Percentiles rank a stretch among this genome's conserved stretches.
These are phyloP conservation scores for Oryzias javanicus DNA, from an alignment of 2,113 vertebrate species.

Conservation along the genomic window DNA sequence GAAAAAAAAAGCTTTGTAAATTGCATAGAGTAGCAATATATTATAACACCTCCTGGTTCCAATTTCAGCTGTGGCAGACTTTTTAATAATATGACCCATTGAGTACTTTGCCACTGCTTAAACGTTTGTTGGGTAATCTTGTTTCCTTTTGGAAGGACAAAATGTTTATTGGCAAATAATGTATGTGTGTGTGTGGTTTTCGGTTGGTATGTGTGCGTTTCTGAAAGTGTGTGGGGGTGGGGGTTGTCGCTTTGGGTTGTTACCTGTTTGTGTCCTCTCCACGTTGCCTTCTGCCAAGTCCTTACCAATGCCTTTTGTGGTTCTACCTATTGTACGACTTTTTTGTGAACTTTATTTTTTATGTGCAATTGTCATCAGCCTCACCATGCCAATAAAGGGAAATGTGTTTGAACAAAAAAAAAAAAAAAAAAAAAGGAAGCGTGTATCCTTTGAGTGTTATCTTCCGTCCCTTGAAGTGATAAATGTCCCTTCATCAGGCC, in stretches of 20 bases:
- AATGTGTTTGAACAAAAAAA: constrained; percentile 88
- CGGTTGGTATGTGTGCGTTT: constrained; percentile 38
- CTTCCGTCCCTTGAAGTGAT: constrained; percentile 30
- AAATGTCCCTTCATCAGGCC: constrained; percentile 37
- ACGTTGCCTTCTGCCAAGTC: constrained; percentile 91
- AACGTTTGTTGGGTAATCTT: constrained; percentile 83
- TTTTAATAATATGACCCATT: constrained; percentile 87
- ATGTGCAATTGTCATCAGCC: constrained; percentile 98
- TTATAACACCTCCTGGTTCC: constrained; percentile 88
- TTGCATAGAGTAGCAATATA: constrained; percentile 97
- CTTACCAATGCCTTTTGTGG: constrained; percentile 93
- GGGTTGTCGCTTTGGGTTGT: constrained; percentile 68
- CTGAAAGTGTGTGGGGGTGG: constrained; percentile 63
- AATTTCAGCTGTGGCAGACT: constrained; percentile 89
- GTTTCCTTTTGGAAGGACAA: constrained; percentile 87
- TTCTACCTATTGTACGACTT: constrained; percentile 95
- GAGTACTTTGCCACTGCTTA: constrained; percentile 87
- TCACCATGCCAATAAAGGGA: constrained; percentile 99
- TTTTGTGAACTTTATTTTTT: constrained; percentile 92
- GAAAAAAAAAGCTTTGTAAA: constrained; percentile 87
- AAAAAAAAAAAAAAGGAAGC: too few species aligned
- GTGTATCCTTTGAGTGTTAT: constrained; percentile 25
- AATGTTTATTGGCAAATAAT: constrained; percentile 67
- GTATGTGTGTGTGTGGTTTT: constrained; percentile 20
- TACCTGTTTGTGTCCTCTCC: constrained; percentile 82